Base-by-base conservation (phyloP, 2,113 vertebrate species). In the Ophiodon elongatus region DNA sequence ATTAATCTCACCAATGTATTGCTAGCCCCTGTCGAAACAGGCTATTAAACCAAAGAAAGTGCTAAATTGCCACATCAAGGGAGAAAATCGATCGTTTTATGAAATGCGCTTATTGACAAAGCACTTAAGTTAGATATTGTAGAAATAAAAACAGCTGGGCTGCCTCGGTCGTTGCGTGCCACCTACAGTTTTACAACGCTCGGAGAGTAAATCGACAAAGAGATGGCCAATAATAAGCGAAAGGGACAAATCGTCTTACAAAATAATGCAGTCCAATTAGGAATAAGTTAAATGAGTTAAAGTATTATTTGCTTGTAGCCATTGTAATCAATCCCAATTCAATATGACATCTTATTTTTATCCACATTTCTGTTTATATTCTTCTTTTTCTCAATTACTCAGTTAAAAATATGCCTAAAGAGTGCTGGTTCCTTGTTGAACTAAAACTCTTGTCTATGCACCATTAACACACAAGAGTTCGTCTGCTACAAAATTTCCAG, bases 21-120 rank as follows among this genome's bases (percentile, higher is more conserved):
- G 60, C 85, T 76, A 52, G 85, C 76, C 86, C 81, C 69, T 59
- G 68, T 73, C 83, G 87, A 93, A 92, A 91, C 82, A 78, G 79
- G 84, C 84, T 64, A 83, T 92, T 94, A 91, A 89, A 91, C 93
- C 73, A 92, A 92, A 92, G 92, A 93, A 64, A 21, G 88, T 87
- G 80, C 79, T 95, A 94, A 95, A 95, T 96, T 83, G 88, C 80
- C 79, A 80, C 64, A 56, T 88, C 83, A 92, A 92, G 82, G 85
- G 87, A 88, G 78, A 69, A 82, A 91, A 95, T 94, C 87, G 90
- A 93, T 90, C 70, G 84, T 75, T 83, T 89, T 54, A 93, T 91
- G 92, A 95, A 95, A 95, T 87, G 54, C 79, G 86, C 72, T 92
- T 92, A 96, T 94, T 94, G 96, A 95, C 92, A 85, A 91, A 91